phyloP scores from a whole-genome alignment of 2,113 vertebrate species.

The Laticauda colubrina region DNA sequence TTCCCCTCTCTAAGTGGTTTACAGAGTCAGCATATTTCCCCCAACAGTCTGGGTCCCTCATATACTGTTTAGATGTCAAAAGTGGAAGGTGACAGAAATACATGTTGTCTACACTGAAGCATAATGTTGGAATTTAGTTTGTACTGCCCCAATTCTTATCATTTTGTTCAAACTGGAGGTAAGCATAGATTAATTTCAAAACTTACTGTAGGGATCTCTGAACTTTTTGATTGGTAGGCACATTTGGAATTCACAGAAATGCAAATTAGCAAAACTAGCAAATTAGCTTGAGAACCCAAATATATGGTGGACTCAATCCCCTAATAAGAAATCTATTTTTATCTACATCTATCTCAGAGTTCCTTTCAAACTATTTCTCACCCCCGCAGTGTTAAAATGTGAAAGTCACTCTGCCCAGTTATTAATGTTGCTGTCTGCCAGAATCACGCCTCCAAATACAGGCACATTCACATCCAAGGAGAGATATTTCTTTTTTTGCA shows the following conservation, averaged over 20 bases:
- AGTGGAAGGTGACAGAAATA: neutral
- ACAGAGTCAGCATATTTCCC: no score
- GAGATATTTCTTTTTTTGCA: neutral
- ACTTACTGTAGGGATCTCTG: neutral
- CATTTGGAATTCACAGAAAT: neutral
- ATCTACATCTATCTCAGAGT: neutral
- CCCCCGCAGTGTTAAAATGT: neutral
- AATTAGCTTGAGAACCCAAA: neutral
- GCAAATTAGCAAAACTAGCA: neutral
- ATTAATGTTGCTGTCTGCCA: neutral
- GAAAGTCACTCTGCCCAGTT: neutral
- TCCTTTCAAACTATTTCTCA: neutral
- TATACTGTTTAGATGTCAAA: no score
- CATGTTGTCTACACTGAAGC: neutral
- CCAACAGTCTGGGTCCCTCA: no score
- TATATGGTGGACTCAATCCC: neutral
- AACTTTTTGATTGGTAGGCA: neutral
- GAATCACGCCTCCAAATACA: neutral
- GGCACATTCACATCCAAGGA: neutral
- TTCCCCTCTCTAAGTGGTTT: no score
- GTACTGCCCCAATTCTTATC: neutral
- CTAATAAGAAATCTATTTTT: neutral
- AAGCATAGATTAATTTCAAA: conserved; percentile 13
- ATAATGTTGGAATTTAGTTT: neutral
- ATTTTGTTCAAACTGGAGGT: neutral